Evolutionary conservation across 1,140 invertebrate genomes (phyloP).

Genomic region (Sipha flava): DNA sequence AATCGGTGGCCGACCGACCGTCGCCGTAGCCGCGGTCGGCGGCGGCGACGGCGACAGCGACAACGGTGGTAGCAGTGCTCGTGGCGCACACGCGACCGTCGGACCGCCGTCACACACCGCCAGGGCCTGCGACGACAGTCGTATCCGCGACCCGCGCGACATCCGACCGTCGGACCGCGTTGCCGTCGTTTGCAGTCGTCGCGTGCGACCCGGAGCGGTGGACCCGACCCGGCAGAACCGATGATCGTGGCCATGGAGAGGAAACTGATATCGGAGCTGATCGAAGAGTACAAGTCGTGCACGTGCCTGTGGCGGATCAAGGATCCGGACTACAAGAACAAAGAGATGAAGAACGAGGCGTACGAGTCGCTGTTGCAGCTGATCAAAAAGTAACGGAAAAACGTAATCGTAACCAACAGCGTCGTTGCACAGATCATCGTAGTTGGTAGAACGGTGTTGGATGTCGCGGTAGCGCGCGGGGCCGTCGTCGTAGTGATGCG

Average conservation of each 20-base stretch:
- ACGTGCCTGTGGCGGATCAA: constrained; percentile 22
- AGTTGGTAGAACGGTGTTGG: no score
- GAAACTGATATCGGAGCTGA: constrained; percentile 14
- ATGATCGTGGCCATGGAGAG: constrained; percentile 23
- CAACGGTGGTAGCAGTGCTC: not conserved
- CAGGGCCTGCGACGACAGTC: not conserved
- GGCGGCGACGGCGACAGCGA: not conserved
- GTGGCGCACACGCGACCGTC: not conserved
- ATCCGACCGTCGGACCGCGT: not conserved
- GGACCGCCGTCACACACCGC: not conserved
- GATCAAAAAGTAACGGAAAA: constrained; percentile 17
- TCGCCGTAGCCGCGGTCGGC: not conserved
- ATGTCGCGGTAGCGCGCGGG: no score
- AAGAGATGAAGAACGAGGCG: constrained; percentile 18
- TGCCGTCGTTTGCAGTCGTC: not conserved
- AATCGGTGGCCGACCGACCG: constrained; percentile 9
- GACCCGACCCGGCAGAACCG: not conserved
- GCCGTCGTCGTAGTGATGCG: no score
- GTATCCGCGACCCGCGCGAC: not conserved
- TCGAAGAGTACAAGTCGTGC: constrained; percentile 9
- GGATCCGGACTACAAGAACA: constrained; percentile 25
- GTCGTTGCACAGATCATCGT: no score
- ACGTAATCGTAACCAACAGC: no score
- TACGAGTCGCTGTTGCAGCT: constrained; percentile 17
- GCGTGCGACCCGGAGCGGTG: not conserved